A percentile compares a stretch with the other conserved stretches of the same genome.
phyloP scores from a whole-genome alignment of 2,888 invertebrate genomes.

The Nasonia oneida region DNA sequence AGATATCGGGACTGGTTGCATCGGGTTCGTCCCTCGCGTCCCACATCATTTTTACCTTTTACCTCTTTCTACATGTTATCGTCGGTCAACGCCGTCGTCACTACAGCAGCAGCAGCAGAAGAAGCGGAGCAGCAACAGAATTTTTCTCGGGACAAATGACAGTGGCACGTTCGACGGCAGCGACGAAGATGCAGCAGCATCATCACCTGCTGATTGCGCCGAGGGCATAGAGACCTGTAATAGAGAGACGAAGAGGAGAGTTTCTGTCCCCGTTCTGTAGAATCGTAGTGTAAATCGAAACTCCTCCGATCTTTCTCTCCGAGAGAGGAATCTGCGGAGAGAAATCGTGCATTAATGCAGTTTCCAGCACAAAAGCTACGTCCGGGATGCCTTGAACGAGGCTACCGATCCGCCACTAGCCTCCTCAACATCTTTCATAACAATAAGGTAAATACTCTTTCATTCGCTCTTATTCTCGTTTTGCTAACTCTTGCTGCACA shows the following conservation, averaged over 20 bases:
- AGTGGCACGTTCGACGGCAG: constrained; percentile 22
- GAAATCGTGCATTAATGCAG: constrained; percentile 54
- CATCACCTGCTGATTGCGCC: constrained; percentile 49
- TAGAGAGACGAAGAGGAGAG: not conserved
- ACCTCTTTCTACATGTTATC: constrained; percentile 34
- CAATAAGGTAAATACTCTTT: constrained; percentile 48
- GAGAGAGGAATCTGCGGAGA: not conserved
- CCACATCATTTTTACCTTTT: not conserved
- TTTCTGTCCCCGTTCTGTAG: not conserved
- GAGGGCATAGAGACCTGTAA: constrained; percentile 11
- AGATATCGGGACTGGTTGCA: not conserved
- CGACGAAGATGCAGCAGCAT: constrained; percentile 39
- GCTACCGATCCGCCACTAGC: constrained; percentile 53
- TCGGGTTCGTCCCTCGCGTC: not conserved
- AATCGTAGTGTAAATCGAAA: not conserved
- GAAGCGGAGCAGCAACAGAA: not conserved
- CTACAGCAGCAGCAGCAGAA: not conserved
- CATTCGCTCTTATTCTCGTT: not conserved
- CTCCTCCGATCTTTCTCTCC: constrained; percentile 7
- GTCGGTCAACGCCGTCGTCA: not conserved
- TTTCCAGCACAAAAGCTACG: constrained; percentile 49
- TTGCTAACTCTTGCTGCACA: not conserved
- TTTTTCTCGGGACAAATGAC: constrained; percentile 39
- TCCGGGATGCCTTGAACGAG: constrained; percentile 57
- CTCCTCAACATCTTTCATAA: constrained; percentile 51